Evolutionary conservation across 2,113 vertebrate genomes (phyloP).

Genomic region (Myrmecophaga tridactyla): DNA sequence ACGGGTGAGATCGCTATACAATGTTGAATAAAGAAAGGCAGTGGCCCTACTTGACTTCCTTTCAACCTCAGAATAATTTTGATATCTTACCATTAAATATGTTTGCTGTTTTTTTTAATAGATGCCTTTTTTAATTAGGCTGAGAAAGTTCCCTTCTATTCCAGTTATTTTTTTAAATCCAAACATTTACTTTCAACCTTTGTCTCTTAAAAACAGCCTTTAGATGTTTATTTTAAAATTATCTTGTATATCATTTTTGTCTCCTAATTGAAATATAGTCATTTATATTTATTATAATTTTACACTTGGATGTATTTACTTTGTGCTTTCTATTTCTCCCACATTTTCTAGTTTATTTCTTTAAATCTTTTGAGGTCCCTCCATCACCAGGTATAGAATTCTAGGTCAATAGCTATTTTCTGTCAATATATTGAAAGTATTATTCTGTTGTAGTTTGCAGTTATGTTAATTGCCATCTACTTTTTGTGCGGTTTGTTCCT

Average conservation of each 20-base stretch:
- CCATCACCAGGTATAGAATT: neutral
- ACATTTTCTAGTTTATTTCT: neutral
- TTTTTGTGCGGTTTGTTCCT: neutral
- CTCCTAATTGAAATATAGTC: neutral
- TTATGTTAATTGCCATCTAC: neutral
- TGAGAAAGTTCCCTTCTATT: neutral
- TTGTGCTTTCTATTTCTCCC: neutral
- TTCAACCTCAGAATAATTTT: neutral
- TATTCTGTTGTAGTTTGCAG: neutral
- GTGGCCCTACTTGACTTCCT: neutral
- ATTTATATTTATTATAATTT: neutral
- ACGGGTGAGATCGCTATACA: neutral
- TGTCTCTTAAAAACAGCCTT: neutral
- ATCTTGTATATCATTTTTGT: neutral
- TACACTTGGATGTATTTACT: neutral
- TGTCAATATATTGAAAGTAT: neutral
- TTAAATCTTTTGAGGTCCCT: neutral
- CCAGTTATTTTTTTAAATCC: neutral
- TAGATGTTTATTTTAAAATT: neutral
- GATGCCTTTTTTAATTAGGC: neutral
- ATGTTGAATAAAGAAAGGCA: neutral
- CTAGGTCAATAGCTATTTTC: neutral
- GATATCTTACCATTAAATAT: neutral
- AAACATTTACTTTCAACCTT: neutral
- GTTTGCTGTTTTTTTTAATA: neutral